Conservation (phyloP, 2,888 invertebrate species). For the Atherix ibis region DNA sequence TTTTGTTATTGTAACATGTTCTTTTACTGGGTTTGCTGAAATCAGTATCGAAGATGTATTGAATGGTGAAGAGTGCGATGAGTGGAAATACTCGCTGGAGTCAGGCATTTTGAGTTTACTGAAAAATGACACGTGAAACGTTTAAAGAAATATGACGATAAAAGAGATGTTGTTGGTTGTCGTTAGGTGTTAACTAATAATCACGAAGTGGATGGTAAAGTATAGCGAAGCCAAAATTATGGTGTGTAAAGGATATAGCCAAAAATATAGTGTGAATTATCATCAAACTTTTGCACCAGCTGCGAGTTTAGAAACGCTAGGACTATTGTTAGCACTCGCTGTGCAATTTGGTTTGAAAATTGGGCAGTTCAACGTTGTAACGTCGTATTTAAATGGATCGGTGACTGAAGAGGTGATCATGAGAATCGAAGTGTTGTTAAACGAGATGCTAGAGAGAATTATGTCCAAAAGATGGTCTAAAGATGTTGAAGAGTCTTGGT, state of each 20-base stretch:
- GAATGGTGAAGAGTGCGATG: no score
- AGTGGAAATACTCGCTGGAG: no score
- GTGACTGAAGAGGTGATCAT: conserved; percentile 8
- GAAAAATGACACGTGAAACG: conserved; percentile 10
- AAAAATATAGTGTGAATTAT: conserved; percentile 7
- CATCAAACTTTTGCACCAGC: conserved; percentile 10
- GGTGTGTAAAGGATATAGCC: conserved; percentile 9
- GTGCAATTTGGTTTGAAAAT: conserved; percentile 7
- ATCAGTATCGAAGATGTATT: no score
- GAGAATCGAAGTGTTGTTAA: conserved; percentile 8
- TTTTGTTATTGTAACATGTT: no score
- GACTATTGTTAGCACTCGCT: conserved; percentile 9
- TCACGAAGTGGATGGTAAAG: conserved; percentile 3
- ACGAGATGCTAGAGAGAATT: conserved; percentile 8
- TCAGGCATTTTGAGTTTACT: no score
- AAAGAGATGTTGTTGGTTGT: conserved; percentile 8
- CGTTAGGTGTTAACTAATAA: conserved; percentile 10
- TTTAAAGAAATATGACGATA: conserved; percentile 2
- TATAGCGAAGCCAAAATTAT: conserved; percentile 8
- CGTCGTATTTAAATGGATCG: conserved; percentile 10
- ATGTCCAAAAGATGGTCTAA: conserved; percentile 3
- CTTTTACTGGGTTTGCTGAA: no score
- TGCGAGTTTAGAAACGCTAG: conserved; percentile 8
- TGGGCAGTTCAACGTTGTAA: conserved; percentile 9
- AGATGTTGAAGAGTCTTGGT: conserved; percentile 4